A percentile compares a stretch with the other conserved stretches of the same genome.
Evolutionary conservation across 2,888 invertebrate genomes (phyloP).

Genomic region (Eupsilia transversa): DNA sequence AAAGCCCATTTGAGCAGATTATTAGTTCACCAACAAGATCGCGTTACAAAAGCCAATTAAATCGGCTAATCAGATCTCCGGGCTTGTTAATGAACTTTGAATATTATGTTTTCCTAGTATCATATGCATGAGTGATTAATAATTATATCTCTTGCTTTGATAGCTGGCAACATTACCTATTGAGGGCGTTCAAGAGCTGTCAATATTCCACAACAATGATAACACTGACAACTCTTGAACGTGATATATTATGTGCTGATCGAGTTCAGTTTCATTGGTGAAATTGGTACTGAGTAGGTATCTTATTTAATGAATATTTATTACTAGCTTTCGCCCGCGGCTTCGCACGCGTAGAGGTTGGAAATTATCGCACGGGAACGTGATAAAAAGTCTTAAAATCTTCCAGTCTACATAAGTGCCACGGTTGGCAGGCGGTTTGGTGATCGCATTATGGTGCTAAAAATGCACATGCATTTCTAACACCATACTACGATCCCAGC

Average conservation of each 20-base stretch:
- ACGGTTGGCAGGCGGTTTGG: too few species aligned
- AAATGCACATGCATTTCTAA: too few species aligned
- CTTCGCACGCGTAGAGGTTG: neutral
- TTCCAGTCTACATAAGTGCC: too few species aligned
- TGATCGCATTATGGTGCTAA: too few species aligned
- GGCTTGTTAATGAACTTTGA: constrained; percentile 25
- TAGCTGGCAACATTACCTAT: neutral
- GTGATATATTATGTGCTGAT: too few species aligned
- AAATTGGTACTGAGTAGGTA: too few species aligned
- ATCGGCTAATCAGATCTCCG: constrained; percentile 14
- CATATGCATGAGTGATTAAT: neutral
- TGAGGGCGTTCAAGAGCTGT: neutral
- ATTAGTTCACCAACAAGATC: constrained; percentile 22
- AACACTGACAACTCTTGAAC: too few species aligned
- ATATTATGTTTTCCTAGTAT: constrained; percentile 8
- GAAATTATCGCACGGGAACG: neutral
- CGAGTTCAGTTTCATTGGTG: too few species aligned
- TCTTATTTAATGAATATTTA: neutral
- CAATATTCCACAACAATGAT: too few species aligned
- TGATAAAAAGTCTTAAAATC: neutral
- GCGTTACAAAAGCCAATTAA: constrained; percentile 29
- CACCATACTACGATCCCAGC: too few species aligned
- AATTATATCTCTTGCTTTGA: neutral
- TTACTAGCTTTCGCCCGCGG: too few species aligned
- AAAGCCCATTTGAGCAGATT: constrained; percentile 2